These are phyloP conservation scores for Hippocampus barbouri DNA, from an alignment of 2,113 vertebrate genomes.

Conservation along the genomic window DNA sequence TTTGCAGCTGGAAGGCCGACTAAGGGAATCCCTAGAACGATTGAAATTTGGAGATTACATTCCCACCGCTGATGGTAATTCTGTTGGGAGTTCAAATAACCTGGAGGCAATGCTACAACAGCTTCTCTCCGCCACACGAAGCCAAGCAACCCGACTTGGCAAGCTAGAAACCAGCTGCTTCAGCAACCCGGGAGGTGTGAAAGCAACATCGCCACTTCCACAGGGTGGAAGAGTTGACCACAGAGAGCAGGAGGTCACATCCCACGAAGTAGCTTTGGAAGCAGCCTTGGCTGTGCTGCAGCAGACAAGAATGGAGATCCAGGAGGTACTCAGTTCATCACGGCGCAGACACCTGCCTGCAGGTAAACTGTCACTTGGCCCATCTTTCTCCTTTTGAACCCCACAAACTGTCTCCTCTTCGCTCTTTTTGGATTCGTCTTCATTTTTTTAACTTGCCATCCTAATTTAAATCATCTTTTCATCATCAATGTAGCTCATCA, in stretches of 20 bases:
- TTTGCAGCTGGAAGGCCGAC: constrained; percentile 61
- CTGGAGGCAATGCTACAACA: constrained; percentile 67
- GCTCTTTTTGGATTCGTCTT: constrained; percentile 15
- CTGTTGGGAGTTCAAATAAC: constrained; percentile 35
- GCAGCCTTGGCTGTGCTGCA: constrained; percentile 55
- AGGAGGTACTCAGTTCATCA: constrained; percentile 56
- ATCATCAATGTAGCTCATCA: no score
- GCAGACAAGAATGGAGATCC: constrained; percentile 65
- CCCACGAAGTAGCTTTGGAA: constrained; percentile 23
- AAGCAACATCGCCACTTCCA: constrained; percentile 40
- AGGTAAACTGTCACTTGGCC: constrained; percentile 72
- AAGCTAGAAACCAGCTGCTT: constrained; percentile 72
- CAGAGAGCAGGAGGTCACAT: constrained; percentile 37
- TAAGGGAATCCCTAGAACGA: constrained; percentile 55
- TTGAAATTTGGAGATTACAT: constrained; percentile 24
- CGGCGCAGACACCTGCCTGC: constrained; percentile 73
- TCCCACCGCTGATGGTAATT: constrained; percentile 44
- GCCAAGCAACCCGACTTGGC: constrained; percentile 64
- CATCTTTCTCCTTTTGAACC: neutral
- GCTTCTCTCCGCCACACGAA: constrained; percentile 66
- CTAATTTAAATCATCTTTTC: constrained; percentile 11
- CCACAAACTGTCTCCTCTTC: constrained; percentile 15
- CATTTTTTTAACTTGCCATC: neutral
- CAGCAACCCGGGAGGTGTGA: constrained; percentile 23
- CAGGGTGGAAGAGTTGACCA: constrained; percentile 7